A percentile compares a stretch with the other conserved stretches of the same genome.
Conservation (phyloP, 92 coral and sea anemone genomes). For the Anthopleura xanthogrammica region DNA sequence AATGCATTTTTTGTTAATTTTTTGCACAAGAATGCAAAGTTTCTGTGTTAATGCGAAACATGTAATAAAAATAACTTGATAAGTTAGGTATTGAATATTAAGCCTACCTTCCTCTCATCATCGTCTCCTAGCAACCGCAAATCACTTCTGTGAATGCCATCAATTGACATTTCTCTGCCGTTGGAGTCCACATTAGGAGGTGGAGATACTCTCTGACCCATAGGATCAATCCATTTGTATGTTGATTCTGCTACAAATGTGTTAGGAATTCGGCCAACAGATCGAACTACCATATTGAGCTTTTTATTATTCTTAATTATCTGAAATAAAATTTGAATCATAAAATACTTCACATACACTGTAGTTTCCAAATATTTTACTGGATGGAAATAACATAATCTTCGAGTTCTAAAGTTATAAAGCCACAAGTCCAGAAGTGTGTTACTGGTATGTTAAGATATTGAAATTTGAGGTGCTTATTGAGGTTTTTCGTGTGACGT, state of each 20-base stretch:
- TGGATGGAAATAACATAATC: no score
- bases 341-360: background rate
- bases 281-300: constrained; percentile 75
- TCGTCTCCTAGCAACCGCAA: constrained; percentile 90
- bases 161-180: constrained; percentile 63
- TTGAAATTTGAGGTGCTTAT: no score
- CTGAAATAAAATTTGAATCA: constrained; percentile 32
- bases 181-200: constrained; percentile 85
- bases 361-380: no score
- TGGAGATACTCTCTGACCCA: constrained; percentile 71
- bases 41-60: no score
- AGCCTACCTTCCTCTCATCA: constrained; percentile 94
- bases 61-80: no score
- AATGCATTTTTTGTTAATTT: no score
- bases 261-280: constrained; percentile 90
- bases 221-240: constrained; percentile 89
- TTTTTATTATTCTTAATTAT: constrained; percentile 66
- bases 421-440: no score
- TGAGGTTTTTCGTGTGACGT: no score
- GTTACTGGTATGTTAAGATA: no score
- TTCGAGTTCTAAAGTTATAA: no score
- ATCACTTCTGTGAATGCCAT: constrained; percentile 87
- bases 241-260: constrained; percentile 89
- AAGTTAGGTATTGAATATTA: no score
- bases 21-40: no score